These are phyloP conservation scores for Drosophila lini DNA, from an alignment of 1,140 invertebrate genomes.

Conservation along the genomic window DNA sequence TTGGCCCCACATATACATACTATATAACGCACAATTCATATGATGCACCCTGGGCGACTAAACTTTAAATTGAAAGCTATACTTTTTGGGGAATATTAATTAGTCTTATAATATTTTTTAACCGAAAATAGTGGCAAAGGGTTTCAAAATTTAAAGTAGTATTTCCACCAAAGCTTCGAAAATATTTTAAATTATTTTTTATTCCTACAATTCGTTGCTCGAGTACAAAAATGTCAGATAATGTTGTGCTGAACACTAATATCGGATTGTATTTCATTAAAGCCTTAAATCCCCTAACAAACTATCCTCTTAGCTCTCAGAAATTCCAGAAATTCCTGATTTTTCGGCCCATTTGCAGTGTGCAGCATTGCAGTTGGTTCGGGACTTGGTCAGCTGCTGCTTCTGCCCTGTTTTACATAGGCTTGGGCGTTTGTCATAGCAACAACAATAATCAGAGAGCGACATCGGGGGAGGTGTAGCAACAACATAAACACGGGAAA, in stretches of 20 bases:
- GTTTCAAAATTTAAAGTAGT: too few relatives aligned
- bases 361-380: constrained; percentile 16
- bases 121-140: neutral
- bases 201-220: too few relatives aligned
- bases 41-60: constrained; percentile 2
- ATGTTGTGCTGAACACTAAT: too few relatives aligned
- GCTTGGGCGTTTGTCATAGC: constrained; percentile 70
- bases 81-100: neutral
- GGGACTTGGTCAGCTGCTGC: constrained; percentile 52
- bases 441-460: constrained; percentile 63
- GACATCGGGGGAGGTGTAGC: constrained; percentile 55
- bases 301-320: neutral
- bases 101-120: neutral
- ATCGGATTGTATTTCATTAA: neutral
- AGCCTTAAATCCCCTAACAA: neutral
- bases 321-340: neutral
- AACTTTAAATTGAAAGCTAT: too few relatives aligned
- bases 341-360: neutral
- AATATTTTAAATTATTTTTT: too few relatives aligned
- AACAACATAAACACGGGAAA: constrained; percentile 70
- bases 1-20: neutral
- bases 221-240: too few relatives aligned
- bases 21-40: constrained; percentile 29
- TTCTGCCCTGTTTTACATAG: constrained; percentile 31
- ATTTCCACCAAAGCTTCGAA: too few relatives aligned